Percentiles rank a stretch among this genome's conserved stretches.
Evolutionary conservation across 2,113 vertebrate genomes (phyloP).

Genomic region (Plecturocebus donacophilus): DNA sequence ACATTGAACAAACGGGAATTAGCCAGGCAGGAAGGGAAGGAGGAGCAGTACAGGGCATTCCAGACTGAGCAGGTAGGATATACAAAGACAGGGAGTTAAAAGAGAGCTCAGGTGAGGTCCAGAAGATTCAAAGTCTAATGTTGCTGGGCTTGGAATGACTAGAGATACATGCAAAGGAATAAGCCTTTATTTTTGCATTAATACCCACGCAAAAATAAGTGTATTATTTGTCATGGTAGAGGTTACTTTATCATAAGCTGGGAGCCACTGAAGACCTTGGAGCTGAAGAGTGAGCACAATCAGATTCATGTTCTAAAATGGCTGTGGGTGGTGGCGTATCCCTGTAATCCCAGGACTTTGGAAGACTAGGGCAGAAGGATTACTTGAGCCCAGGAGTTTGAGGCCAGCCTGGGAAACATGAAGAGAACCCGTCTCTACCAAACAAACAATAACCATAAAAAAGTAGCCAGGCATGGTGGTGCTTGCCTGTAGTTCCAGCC

Average conservation of each 20-base stretch:
- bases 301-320: neutral
- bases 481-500: too few relatives aligned
- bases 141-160: neutral
- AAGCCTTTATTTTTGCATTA: neutral
- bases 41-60: neutral
- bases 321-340: too few relatives aligned
- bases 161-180: neutral
- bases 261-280: neutral
- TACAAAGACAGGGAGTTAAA: neutral
- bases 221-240: neutral
- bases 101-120: neutral
- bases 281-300: neutral
- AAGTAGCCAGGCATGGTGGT: too few relatives aligned
- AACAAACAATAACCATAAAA: too few relatives aligned
- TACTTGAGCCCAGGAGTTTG: too few relatives aligned
- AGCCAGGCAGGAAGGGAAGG: neutral
- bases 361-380: too few relatives aligned
- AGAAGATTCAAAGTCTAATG: neutral
- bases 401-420: too few relatives aligned
- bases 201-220: neutral
- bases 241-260: neutral
- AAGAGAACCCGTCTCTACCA: too few relatives aligned
- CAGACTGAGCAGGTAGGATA: neutral
- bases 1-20: neutral
- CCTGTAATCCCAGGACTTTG: too few relatives aligned